A percentile compares a stretch with the other conserved stretches of the same genome.
These are phyloP conservation scores for Halyomorpha halys DNA, from an alignment of 1,140 invertebrate genomes.

Conservation along the genomic window DNA sequence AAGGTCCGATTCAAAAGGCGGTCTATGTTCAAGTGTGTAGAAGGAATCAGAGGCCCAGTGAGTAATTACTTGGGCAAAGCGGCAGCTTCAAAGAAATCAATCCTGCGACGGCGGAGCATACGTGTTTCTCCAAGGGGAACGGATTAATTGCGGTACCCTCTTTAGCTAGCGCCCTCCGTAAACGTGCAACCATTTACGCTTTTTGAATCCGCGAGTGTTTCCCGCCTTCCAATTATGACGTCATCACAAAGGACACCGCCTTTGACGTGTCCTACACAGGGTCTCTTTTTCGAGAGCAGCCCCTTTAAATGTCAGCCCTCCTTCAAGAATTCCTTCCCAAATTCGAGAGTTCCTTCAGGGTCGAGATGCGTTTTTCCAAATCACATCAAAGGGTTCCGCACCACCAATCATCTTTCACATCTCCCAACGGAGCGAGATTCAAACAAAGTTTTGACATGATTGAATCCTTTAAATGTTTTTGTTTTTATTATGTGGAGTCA, in stretches of 20 bases:
- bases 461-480: too few species aligned
- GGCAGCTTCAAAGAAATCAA: constrained; percentile 26
- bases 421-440: too few species aligned
- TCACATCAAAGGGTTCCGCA: too few species aligned
- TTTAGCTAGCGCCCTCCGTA: constrained; percentile 8
- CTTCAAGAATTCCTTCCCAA: not conserved
- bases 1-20: not conserved
- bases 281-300: not conserved
- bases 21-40: constrained; percentile 10
- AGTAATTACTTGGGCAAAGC: constrained; percentile 16
- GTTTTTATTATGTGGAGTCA: too few species aligned
- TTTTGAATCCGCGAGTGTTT: constrained; percentile 23
- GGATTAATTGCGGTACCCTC: constrained; percentile 27
- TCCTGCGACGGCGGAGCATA: constrained; percentile 17
- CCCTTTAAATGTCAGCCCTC: constrained; percentile 8
- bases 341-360: too few species aligned
- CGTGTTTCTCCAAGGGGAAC: constrained; percentile 26
- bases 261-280: constrained; percentile 3
- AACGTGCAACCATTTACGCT: constrained; percentile 10
- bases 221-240: constrained; percentile 21
- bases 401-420: too few species aligned
- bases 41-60: not conserved
- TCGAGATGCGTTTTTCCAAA: too few species aligned
- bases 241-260: constrained; percentile 15
- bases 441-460: too few species aligned